phyloP scores from a whole-genome alignment of 2,113 vertebrate genomes.

The Osmerus mordax region DNA sequence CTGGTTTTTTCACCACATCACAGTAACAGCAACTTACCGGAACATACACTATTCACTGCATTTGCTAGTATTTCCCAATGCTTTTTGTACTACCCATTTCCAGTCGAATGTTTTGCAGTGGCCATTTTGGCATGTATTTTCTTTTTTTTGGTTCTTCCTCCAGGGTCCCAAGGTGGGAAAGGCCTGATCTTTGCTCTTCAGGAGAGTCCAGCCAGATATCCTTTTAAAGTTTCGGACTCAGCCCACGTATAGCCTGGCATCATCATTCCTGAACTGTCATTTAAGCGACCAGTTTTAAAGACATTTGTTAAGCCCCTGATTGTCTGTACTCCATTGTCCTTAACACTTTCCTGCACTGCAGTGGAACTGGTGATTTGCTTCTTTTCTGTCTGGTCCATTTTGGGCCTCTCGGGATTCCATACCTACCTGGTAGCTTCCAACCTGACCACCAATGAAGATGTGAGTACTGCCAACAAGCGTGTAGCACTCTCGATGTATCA shows the following conservation, averaged over 20 bases:
- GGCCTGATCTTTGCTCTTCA: slow-evolving; percentile 83
- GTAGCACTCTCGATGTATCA: background rate
- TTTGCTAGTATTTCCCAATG: too few species aligned
- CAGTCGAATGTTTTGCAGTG: too few species aligned
- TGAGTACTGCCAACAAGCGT: slow-evolving; percentile 68
- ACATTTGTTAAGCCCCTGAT: too few species aligned
- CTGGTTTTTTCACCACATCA: too few species aligned
- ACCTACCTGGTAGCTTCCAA: slow-evolving; percentile 95
- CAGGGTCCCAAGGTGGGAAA: slow-evolving; percentile 81
- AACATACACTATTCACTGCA: too few species aligned
- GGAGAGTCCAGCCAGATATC: slow-evolving; percentile 95
- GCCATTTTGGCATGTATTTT: too few species aligned
- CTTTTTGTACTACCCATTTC: too few species aligned
- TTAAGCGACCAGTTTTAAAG: too few species aligned
- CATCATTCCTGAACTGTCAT: too few species aligned
- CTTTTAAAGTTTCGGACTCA: slow-evolving; percentile 68
- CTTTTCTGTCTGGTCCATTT: slow-evolving; percentile 96
- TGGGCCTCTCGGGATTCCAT: slow-evolving; percentile 98
- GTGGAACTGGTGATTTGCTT: slow-evolving; percentile 94
- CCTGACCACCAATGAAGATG: slow-evolving; percentile 94
- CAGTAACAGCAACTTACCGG: too few species aligned
- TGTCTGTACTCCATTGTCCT: slow-evolving; percentile 60
- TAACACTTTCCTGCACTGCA: slow-evolving; percentile 77
- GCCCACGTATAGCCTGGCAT: too few species aligned
- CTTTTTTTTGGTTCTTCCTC: slow-evolving; percentile 12